These are phyloP conservation scores for Liopterus haemorrhoidalis DNA, from an alignment of 2,888 invertebrate genomes.

Conservation along the genomic window DNA sequence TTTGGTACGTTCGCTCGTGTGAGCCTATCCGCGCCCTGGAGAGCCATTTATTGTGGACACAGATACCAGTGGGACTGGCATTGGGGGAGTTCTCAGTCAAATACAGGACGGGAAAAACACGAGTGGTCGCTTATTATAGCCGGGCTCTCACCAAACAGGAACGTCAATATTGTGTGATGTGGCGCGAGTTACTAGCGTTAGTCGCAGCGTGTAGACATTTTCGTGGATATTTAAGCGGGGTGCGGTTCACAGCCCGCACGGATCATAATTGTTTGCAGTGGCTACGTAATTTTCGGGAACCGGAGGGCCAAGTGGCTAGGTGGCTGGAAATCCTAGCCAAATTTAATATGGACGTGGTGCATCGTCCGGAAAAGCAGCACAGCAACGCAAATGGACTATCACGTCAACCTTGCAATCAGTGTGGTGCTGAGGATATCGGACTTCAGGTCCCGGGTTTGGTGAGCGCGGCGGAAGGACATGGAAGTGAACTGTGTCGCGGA, in stretches of 20 bases:
- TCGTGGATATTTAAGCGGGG: not conserved
- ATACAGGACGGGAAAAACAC: not conserved
- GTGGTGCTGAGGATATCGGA: slow-evolving; percentile 1
- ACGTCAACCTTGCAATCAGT: slow-evolving; percentile 3
- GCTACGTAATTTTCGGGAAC: slow-evolving; percentile 1
- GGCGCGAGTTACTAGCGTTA: not conserved
- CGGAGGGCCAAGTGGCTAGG: slow-evolving; percentile 7
- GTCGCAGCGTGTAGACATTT: slow-evolving; percentile 5
- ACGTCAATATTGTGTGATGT: slow-evolving; percentile 5
- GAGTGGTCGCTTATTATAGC: no score
- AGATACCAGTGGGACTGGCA: slow-evolving; percentile 4
- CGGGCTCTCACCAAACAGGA: slow-evolving; percentile 5
- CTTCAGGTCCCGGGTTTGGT: no score
- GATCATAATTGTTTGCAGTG: slow-evolving; percentile 4
- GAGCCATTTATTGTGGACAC: slow-evolving; percentile 1
- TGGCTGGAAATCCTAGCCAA: slow-evolving; percentile 8
- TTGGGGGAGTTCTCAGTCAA: slow-evolving; percentile 5
- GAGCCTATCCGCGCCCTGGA: slow-evolving; percentile 4
- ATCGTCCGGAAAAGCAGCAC: not conserved
- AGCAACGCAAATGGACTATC: slow-evolving; percentile 3
- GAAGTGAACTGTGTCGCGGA: no score
- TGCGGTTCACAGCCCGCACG: not conserved
- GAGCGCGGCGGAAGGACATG: no score
- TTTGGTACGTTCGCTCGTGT: not conserved
- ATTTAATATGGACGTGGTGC: slow-evolving; percentile 3